phyloP scores from a whole-genome alignment of 2,113 vertebrate genomes.

The Hepsetus odoe region DNA sequence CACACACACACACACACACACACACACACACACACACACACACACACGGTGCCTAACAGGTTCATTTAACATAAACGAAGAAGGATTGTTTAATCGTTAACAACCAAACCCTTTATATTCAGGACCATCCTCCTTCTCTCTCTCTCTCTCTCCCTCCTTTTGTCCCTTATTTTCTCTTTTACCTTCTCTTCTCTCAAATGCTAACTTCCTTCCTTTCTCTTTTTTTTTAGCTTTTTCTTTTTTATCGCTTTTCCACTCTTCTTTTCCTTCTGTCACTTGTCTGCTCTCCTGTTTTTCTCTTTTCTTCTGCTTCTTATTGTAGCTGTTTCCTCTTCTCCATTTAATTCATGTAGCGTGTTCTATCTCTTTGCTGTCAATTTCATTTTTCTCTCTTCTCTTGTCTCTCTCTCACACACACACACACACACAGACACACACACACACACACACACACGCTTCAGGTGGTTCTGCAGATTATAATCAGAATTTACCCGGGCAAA shows the following conservation, averaged over 20 bases:
- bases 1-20: too few species aligned
- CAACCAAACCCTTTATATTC: background rate
- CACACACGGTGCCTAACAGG: conserved; percentile 14
- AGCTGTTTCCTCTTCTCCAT: too few species aligned
- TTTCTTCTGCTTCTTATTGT: too few species aligned
- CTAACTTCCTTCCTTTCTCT: background rate
- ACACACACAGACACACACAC: background rate
- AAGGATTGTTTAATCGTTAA: background rate
- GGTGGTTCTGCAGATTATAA: background rate
- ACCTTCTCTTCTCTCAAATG: background rate
- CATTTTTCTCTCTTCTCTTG: background rate
- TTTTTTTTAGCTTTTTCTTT: background rate
- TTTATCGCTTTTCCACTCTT: too few species aligned
- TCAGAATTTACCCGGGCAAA: background rate
- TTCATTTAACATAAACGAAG: background rate
- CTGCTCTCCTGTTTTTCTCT: background rate
- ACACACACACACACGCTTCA: background rate
- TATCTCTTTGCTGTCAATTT: too few species aligned
- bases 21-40: conserved; percentile 33
- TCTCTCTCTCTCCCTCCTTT: background rate
- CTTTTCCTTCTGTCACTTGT: background rate
- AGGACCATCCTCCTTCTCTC: too few species aligned
- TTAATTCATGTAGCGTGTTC: too few species aligned
- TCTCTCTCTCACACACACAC: background rate
- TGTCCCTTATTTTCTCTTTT: background rate